Conservation (phyloP, 23 tunicate species). For the Halocynthia roretzi region DNA sequence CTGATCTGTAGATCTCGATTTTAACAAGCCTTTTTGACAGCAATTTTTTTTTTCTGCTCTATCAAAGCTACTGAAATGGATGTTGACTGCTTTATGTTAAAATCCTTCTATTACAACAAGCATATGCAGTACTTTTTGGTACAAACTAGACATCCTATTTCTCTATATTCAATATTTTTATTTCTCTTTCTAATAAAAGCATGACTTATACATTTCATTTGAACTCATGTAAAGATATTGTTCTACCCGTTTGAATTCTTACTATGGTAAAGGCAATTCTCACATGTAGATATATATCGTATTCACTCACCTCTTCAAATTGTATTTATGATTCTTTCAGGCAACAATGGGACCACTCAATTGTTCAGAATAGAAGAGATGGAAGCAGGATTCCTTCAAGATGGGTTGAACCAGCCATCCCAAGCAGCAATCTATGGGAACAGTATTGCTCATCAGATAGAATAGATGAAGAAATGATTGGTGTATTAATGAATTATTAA, state of each 20-base stretch:
- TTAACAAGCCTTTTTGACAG: neutral
- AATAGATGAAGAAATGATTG: too few species aligned
- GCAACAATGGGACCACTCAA: slow-evolving; percentile 70
- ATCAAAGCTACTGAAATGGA: neutral
- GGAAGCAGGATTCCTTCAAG: slow-evolving; percentile 44
- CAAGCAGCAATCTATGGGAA: slow-evolving; percentile 44
- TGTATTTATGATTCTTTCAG: slow-evolving; percentile 22
- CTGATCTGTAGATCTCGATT: neutral
- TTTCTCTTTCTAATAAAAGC: too few species aligned
- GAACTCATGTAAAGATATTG: too few species aligned
- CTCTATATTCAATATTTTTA: too few species aligned
- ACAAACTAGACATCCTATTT: too few species aligned
- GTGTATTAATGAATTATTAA: too few species aligned
- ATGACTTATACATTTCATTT: too few species aligned
- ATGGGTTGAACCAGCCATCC: slow-evolving; percentile 61
- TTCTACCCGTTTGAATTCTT: neutral
- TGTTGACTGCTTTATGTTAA: neutral
- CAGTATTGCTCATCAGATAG: neutral
- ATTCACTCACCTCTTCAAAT: neutral
- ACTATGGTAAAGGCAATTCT: neutral
- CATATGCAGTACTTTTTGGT: slow-evolving; percentile 38
- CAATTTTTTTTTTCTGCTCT: neutral
- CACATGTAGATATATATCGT: neutral
- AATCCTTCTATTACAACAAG: too few species aligned
- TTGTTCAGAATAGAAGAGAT: neutral